These are phyloP conservation scores for Sicus ferrugineus DNA, from an alignment of 2,888 invertebrate genomes.

Conservation along the genomic window DNA sequence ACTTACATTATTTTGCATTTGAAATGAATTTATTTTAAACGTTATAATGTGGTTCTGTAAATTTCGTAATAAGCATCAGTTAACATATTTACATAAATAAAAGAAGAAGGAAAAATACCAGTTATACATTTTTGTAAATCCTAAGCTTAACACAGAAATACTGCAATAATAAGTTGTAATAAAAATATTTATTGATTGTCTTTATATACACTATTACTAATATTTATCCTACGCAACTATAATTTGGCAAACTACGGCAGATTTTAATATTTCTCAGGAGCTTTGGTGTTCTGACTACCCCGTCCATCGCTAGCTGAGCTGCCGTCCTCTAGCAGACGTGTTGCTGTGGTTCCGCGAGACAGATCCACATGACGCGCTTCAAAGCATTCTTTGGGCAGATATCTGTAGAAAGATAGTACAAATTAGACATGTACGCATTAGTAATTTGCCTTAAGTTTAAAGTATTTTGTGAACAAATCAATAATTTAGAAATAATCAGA, in stretches of 20 bases:
- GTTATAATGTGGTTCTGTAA: background rate
- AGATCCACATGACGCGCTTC: slow-evolving; percentile 36
- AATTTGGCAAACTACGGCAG: slow-evolving; percentile 20
- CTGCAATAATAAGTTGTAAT: background rate
- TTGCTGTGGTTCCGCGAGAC: slow-evolving; percentile 43
- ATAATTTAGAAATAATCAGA: no score
- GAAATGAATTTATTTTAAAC: background rate
- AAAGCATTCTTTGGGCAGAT: slow-evolving; percentile 59
- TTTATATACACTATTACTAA: slow-evolving; percentile 7
- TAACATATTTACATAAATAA: background rate
- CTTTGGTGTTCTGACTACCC: background rate
- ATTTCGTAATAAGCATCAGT: background rate
- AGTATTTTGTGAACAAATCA: no score
- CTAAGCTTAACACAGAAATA: background rate
- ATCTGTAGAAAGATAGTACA: no score
- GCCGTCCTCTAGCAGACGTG: slow-evolving; percentile 41
- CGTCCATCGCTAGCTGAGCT: background rate
- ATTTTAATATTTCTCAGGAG: slow-evolving; percentile 10
- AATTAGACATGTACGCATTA: no score
- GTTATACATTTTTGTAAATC: no score
- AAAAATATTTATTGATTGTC: slow-evolving; percentile 12
- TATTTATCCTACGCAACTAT: background rate
- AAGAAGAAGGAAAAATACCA: background rate
- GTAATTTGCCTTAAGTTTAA: no score
- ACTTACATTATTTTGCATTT: no score